Evolutionary conservation across 1,140 invertebrate species (phyloP), one percentile per base, ranked within the genome.

Genomic region (Drosophila sechellia): DNA sequence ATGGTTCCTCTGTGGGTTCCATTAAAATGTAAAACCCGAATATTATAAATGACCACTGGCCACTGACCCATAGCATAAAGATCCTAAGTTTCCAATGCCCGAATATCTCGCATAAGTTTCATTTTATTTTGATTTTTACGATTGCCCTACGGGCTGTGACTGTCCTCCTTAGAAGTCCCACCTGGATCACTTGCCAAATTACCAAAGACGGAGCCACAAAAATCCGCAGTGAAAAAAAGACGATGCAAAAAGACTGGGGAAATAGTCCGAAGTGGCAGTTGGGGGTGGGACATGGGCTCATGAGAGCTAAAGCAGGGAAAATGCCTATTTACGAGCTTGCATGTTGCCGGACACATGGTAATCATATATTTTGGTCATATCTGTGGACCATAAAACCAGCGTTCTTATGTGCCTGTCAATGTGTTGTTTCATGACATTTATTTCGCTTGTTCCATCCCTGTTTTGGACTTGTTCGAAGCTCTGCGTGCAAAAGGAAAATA

Each of bases 331-430:
- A 91, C 90, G 90, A 91, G 83, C 83, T 84, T 79, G 77, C 81
- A 89, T 89, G 84, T 55, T 77, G 85, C 71, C 79, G 86, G 90
- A 91, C 90, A 91, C 90, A 91, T 90, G 90, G 90, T 91, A 91
- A 91, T 91, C 90, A 91, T 91, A 91, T 91, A 91, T 91, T 91
- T 91, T 91, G 90, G 90, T 91, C 90, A 91, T 91, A 91, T 91
- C 90, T 91, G 77, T 90, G 81, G 90, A 76, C 79, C 86, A 91
- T 91, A 91, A 91, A 91, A 91, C 90, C 90, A 91, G 90, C 89
- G 90, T 91, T 87, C 90, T 91, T 91, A 91, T 91, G 90, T 90
- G 90, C 86, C 86, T 91, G 90, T 91, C 90, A 91, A 91, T 91
- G 90, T 91, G 90, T 91, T 91, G 72, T 76, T 91, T 91, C 86